Evolutionary conservation across 2,113 vertebrate genomes (phyloP), one percentile per base, ranked within the genome.

Genomic region (Hyla sarda): DNA sequence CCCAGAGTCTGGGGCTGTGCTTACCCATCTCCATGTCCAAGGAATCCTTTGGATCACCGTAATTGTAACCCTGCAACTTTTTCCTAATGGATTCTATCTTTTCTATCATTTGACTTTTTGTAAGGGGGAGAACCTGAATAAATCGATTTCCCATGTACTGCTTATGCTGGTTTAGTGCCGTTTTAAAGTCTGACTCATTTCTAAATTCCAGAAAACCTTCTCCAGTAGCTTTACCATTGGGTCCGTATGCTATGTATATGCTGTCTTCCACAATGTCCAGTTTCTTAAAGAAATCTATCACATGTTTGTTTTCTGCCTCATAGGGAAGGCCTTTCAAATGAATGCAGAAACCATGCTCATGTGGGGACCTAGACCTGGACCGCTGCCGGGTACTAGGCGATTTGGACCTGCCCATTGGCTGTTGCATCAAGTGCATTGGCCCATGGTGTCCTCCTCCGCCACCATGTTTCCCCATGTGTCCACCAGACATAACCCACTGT

Each of bases 141-240:
- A 99, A 99, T 41, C 98, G 96, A 89, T 94, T 97, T 54, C 98
- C 98, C 96, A 99, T 99, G 88, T 99, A 99, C 86, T 99, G 98
- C 94, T 99, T 99, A 91, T 99, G 98, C 89, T 96, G 96, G 85
- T 96, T 96, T 2, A 99, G 91, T 86, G 97, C 98, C 88, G 93
- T 92, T 90, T 99, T 99, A 90, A 98, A 96, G 88, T 99, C 98
- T 88, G 95, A 92, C 90, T 99, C 97, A 76, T 95, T 95, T 90
- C 96, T 96, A 82, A 99, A 99, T 88, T 99, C 98, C 10, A 99
- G 95, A 89, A 99, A 99, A 34, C 98, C 98, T 91, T 99, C 97
- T 86, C 98, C 98, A 8, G 98, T 99, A 81, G 98, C 98, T 90
- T 97, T 96, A 14, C 98, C 98, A 84, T 97, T 98, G 69, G 97